Evolutionary conservation across 1,140 invertebrate genomes (phyloP).

Genomic region (Aphis craccivora): DNA sequence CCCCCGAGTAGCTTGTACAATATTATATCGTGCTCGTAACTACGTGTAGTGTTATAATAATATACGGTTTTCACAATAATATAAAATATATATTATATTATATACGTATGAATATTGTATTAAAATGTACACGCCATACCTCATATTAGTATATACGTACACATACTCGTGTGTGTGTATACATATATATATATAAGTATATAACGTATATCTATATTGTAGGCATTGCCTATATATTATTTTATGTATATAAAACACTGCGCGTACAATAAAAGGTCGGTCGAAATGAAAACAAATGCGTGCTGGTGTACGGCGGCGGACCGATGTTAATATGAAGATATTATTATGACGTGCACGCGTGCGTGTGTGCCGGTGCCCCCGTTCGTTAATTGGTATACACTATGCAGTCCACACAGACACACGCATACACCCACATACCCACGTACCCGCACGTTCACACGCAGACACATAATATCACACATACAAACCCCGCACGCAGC

Average conservation of each 20-base stretch:
- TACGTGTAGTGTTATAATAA: background rate
- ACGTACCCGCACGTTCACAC: too few relatives aligned
- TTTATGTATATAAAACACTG: background rate
- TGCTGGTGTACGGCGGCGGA: background rate
- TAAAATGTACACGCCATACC: background rate
- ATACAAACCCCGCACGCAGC: background rate
- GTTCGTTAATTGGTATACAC: slow-evolving; percentile 19
- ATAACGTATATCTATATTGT: background rate
- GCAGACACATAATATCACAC: too few relatives aligned
- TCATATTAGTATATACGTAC: background rate
- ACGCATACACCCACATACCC: background rate
- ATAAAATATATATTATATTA: too few relatives aligned
- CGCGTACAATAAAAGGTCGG: slow-evolving; percentile 10
- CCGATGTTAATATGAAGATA: slow-evolving; percentile 34
- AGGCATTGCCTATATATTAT: background rate
- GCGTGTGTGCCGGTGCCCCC: background rate
- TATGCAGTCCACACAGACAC: background rate
- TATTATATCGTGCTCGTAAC: background rate
- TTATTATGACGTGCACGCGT: slow-evolving; percentile 18
- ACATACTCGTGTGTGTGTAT: background rate
- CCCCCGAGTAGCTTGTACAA: too few relatives aligned
- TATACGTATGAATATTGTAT: background rate
- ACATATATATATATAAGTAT: background rate
- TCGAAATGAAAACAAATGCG: slow-evolving; percentile 35
- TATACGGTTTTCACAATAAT: too few relatives aligned